phyloP scores from a whole-genome alignment of 2,888 invertebrate species.

The Sabellastarte sp. region DNA sequence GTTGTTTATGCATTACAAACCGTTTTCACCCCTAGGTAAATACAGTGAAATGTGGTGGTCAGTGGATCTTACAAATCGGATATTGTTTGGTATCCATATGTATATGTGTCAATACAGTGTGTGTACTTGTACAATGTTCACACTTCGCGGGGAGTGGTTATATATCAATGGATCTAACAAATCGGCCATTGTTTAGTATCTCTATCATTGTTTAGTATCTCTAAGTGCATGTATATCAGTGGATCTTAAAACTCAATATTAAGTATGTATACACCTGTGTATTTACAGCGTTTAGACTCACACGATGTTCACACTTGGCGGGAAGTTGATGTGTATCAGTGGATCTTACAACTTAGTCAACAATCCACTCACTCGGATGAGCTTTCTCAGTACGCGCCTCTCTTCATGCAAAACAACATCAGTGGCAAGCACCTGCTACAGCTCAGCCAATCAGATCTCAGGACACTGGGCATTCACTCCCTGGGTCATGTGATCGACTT shows the following conservation, averaged over 20 bases:
- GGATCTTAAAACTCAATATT: no score
- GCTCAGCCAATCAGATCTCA: constrained; percentile 49
- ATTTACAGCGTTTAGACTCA: constrained; percentile 53
- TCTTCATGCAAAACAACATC: constrained; percentile 54
- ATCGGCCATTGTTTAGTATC: no score
- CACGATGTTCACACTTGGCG: constrained; percentile 59
- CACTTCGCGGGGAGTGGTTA: constrained; percentile 58
- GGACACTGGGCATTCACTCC: constrained; percentile 50
- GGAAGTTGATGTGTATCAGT: constrained; percentile 56
- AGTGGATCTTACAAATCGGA: no score
- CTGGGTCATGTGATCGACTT: constrained; percentile 54
- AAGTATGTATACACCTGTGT: no score
- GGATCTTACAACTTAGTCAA: constrained; percentile 41
- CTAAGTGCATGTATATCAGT: no score
- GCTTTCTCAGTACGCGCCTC: constrained; percentile 51
- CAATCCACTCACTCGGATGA: constrained; percentile 36
- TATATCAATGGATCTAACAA: constrained; percentile 50
- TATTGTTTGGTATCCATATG: no score
- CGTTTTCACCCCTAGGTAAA: no score
- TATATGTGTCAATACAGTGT: no score
- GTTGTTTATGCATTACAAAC: no score
- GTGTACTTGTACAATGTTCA: constrained; percentile 58
- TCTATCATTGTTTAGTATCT: no score
- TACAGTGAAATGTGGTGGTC: no score
- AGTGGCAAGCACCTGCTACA: constrained; percentile 51